Evolutionary conservation across 2,888 invertebrate genomes (phyloP).

Genomic region (Rotaria magnacalcarata): DNA sequence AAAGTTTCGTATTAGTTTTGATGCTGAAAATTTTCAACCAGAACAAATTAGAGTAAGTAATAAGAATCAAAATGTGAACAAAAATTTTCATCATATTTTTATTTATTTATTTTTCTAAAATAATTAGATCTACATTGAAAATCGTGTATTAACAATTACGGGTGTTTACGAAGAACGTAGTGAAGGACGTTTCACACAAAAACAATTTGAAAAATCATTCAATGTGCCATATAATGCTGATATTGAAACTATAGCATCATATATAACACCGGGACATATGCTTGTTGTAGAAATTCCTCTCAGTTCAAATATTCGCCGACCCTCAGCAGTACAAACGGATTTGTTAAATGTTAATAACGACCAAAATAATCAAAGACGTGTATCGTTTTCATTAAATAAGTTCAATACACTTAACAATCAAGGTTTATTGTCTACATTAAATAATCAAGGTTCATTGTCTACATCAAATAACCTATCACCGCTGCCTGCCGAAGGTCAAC

Average conservation of each 20-base stretch:
- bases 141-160: neutral
- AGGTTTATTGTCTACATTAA: neutral
- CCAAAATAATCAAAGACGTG: neutral
- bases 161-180: constrained; percentile 22
- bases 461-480: neutral
- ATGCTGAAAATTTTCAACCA: constrained; percentile 15
- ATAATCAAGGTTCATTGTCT: neutral
- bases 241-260: neutral
- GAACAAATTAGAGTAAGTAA: neutral
- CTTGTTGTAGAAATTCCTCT: constrained; percentile 12
- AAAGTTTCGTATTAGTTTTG: constrained; percentile 32
- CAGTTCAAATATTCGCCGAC: neutral
- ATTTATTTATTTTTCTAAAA: neutral
- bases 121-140: neutral
- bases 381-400: constrained; percentile 15
- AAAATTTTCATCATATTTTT: too few species aligned
- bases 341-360: neutral
- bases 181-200: constrained; percentile 15
- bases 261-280: neutral
- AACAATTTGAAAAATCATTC: constrained; percentile 10
- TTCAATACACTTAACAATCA: neutral
- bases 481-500: neutral
- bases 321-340: neutral
- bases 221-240: neutral
- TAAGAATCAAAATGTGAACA: too few species aligned